These are phyloP conservation scores for Cecidostiba fungosa DNA, from an alignment of 2,888 invertebrate genomes.

Conservation along the genomic window DNA sequence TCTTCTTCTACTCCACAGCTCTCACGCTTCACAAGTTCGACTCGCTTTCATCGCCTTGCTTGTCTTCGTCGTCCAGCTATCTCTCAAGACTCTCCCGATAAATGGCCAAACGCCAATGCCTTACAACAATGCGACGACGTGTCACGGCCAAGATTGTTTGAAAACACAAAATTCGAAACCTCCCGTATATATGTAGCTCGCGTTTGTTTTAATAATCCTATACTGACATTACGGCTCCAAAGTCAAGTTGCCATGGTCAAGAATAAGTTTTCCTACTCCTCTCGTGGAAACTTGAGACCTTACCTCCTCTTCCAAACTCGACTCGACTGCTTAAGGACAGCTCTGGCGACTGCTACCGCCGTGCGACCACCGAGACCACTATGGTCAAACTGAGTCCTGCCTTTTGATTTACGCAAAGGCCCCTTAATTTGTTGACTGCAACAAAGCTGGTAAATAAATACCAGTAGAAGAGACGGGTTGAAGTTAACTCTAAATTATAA, in stretches of 20 bases:
- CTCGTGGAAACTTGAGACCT: slow-evolving; percentile 35
- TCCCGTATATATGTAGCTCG: background rate
- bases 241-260: slow-evolving; percentile 46
- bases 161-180: background rate
- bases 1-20: background rate
- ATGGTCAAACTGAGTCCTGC: background rate
- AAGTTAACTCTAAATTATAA: background rate
- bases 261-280: slow-evolving; percentile 52
- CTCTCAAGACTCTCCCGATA: slow-evolving; percentile 63
- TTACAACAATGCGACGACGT: slow-evolving; percentile 7
- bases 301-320: slow-evolving; percentile 33
- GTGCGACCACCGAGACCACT: background rate
- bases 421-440: background rate
- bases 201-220: background rate
- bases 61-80: slow-evolving; percentile 32
- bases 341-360: background rate
- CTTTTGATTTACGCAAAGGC: slow-evolving; percentile 1
- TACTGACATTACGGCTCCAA: no score
- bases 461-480: background rate
- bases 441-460: background rate
- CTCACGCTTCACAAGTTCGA: slow-evolving; percentile 28
- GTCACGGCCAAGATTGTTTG: background rate
- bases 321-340: slow-evolving; percentile 32
- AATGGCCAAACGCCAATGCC: slow-evolving; percentile 51
- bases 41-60: background rate